Base-by-base conservation (phyloP, 2,113 vertebrate species). In the Pyrgilauda ruficollis region DNA sequence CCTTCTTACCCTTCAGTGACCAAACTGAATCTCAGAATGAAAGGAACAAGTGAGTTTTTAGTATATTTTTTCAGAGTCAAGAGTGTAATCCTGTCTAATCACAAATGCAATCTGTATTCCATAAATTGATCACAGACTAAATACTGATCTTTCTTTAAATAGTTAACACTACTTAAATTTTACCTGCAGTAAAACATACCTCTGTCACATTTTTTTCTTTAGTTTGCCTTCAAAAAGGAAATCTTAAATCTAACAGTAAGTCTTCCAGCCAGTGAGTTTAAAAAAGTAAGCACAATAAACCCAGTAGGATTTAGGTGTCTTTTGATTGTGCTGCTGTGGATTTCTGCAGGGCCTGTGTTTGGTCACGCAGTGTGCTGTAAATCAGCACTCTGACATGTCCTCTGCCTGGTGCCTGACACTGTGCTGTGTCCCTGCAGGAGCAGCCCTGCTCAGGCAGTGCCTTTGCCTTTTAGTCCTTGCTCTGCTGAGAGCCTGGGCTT, bases 301-400 rank as follows among this genome's bases (percentile, higher is more conserved):
- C 1, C 55, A 35, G 56, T 6, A 44, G 35, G 46, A 41, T 13
- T 37, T 58, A 11, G 30, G 18, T 27, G 15, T 21, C 3, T 30
- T 39, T 53, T 55, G 50, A 3, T 6, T 33, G 41, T 58, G 31
- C 68, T 76, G 33, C 44, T 68, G 31, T 66, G 63, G 63, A 5
- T 91, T 69, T 83, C 33, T 75, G 33, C 9, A 3, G 19, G 11
- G 62, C 39, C 41, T 69, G 22, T 20, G 12, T 70, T 63, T 56
- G 3, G 3, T 56, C 16, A 1, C 19, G 33, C 41, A 39, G 6
- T 2, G 15, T 26, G 15, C 0, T 0, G 30, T 23, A 50, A n/a
- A 23, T 84, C 50, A 15, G 21, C 33, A 1, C 31, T 37, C 41
- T 70, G 56, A 19, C 47, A 6, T 46, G 27, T 19, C 2, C 62